Evolutionary conservation across 2,113 vertebrate genomes (phyloP), one percentile per base, ranked within the genome.

Genomic region (Anthoscopus minutus): DNA sequence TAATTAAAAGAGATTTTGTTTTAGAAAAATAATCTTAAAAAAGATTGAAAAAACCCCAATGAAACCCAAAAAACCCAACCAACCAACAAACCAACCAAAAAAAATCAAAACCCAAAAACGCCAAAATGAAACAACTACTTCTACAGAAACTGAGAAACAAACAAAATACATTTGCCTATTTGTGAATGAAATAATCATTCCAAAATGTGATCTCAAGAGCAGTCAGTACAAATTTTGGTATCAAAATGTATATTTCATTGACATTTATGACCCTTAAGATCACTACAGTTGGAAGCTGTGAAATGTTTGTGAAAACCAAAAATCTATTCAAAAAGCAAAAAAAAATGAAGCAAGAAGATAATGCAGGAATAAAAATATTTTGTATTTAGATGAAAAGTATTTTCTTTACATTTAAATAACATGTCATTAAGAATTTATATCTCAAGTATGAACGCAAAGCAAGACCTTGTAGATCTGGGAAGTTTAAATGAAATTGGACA

Each of bases 251-350:
- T 11, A 11, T 48, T 3, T 19, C 22, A 40, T 57, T 78, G 21
- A 48, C 22, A 67, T 31, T 38, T 86, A 19, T 67, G 14, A 62
- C 8, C 8, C 6, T n/a, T 22, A 62, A 27, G n/a, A 67, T 65
- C 17, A 44, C 4, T 21, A 60, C 11, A 44, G 15, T 1, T 83
- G 20, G 11, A 24, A 86, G 21, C 3, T 35, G 17, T 51, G 23
- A 3, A 62, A 58, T 3, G 19, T 33, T 38, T 30, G 1, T 30
- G 13, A 47, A 84, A 76, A 62, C 1, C 0, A 14, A 71, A 84
- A 78, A 33, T 13, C 4, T 60, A 2, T 44, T 50, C 15, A 2
- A 74, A 86, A 79, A 21, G 2, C 48, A 37, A 74, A 74, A 53
- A 9, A 6, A 69, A 69, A 84, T 7, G 0, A 27, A 69, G 4